A percentile compares a stretch with the other conserved stretches of the same genome.
Evolutionary conservation across 1,140 invertebrate genomes (phyloP).

Genomic region (Heliconius nattereri): DNA sequence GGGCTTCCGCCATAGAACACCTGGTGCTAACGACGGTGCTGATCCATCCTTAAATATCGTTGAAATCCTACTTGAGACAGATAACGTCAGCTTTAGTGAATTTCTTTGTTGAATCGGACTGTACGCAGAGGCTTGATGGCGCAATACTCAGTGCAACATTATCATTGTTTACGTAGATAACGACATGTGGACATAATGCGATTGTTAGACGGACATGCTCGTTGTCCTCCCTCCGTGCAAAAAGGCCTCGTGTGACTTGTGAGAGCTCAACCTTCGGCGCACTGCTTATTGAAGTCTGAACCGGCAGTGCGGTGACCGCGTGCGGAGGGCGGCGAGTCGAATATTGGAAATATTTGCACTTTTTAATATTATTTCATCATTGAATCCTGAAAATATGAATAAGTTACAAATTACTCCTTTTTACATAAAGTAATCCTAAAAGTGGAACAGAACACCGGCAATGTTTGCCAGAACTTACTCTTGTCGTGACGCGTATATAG

Average conservation of each 20-base stretch:
- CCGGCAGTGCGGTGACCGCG: background rate
- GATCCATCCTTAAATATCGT: conserved; percentile 15
- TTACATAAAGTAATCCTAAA: too few relatives aligned
- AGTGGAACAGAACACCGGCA: background rate
- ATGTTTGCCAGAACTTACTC: background rate
- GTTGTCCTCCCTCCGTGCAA: background rate
- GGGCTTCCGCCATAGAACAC: background rate
- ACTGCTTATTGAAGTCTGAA: conserved; percentile 7
- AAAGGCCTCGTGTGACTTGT: conserved; percentile 20
- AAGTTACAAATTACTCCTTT: too few relatives aligned
- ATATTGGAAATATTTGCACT: background rate
- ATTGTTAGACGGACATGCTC: conserved; percentile 11
- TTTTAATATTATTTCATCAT: too few relatives aligned
- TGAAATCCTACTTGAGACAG: background rate
- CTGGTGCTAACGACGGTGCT: background rate
- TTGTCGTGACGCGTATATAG: background rate
- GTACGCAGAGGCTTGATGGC: background rate
- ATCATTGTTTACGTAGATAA: background rate
- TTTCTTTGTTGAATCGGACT: background rate
- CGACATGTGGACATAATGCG: background rate
- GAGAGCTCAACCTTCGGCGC: conserved; percentile 24
- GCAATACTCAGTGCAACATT: background rate
- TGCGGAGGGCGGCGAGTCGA: background rate
- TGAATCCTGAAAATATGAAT: too few relatives aligned
- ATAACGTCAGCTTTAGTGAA: conserved; percentile 7